These are phyloP conservation scores for Osedax fenrisi DNA, from an alignment of 2,888 invertebrate species.

Conservation along the genomic window DNA sequence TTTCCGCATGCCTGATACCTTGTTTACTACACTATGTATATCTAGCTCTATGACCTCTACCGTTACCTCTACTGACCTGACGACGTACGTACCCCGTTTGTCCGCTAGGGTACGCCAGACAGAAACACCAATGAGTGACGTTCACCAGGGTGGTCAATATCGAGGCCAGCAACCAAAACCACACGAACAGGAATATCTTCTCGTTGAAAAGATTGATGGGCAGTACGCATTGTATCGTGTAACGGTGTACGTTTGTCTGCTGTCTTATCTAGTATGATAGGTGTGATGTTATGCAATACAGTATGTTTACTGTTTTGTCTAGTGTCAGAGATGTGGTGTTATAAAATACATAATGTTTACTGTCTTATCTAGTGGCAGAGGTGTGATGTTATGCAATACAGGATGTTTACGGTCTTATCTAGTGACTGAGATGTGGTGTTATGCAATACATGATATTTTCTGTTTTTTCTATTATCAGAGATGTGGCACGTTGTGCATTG, in stretches of 20 bases:
- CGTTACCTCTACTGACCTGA: slow-evolving; percentile 13
- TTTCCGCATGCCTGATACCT: too few species aligned
- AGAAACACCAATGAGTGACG: slow-evolving; percentile 27
- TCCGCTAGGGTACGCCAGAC: slow-evolving; percentile 8
- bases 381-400: background rate
- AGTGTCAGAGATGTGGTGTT: background rate
- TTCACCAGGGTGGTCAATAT: slow-evolving; percentile 24
- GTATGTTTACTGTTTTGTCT: background rate
- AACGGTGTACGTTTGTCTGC: slow-evolving; percentile 49
- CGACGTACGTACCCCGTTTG: slow-evolving; percentile 31
- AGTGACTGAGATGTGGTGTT: too few species aligned
- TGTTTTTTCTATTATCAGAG: too few species aligned
- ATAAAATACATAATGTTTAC: background rate
- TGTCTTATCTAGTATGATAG: slow-evolving; percentile 27
- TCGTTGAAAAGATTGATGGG: slow-evolving; percentile 17
- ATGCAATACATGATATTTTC: too few species aligned
- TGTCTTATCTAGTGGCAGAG: background rate
- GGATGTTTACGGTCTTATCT: too few species aligned
- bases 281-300: background rate
- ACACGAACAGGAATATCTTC: slow-evolving; percentile 51
- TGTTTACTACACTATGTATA: too few species aligned
- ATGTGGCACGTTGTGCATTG: too few species aligned
- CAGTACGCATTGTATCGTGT: slow-evolving; percentile 41
- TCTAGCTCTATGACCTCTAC: background rate
- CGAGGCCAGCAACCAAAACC: slow-evolving; percentile 52